phyloP scores from a whole-genome alignment of 2,113 vertebrate genomes.

The Eurystomus gularis region DNA sequence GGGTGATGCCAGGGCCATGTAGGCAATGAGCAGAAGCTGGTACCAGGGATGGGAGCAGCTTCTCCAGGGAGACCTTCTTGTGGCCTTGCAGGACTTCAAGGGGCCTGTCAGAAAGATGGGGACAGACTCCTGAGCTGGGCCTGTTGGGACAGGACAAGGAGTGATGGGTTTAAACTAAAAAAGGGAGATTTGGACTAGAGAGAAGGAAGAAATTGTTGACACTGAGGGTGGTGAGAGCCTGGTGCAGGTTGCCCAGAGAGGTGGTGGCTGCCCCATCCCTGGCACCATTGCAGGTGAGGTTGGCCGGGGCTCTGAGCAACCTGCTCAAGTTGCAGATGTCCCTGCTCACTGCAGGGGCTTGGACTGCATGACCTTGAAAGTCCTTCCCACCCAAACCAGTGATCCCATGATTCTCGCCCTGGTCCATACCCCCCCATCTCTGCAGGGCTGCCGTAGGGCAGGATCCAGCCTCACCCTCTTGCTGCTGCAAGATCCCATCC shows the following conservation, averaged over 20 bases:
- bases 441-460: neutral
- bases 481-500: neutral
- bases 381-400: neutral
- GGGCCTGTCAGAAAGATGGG: neutral
- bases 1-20: accelerated
- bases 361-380: neutral
- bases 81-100: neutral
- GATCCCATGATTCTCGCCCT: neutral
- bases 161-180: neutral
- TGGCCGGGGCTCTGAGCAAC: no score
- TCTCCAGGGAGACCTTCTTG: neutral
- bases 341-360: neutral
- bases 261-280: neutral
- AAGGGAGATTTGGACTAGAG: neutral
- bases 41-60: neutral
- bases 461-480: neutral
- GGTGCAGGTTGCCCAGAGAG: neutral
- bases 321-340: neutral
- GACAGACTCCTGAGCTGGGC: neutral
- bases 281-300: no score
- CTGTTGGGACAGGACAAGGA: neutral
- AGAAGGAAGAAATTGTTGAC: neutral
- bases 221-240: neutral
- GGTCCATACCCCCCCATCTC: neutral
- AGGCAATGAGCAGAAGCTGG: neutral